phyloP scores from a whole-genome alignment of 2,797 vertebrate genomes.

The Peromyscus eremicus region DNA sequence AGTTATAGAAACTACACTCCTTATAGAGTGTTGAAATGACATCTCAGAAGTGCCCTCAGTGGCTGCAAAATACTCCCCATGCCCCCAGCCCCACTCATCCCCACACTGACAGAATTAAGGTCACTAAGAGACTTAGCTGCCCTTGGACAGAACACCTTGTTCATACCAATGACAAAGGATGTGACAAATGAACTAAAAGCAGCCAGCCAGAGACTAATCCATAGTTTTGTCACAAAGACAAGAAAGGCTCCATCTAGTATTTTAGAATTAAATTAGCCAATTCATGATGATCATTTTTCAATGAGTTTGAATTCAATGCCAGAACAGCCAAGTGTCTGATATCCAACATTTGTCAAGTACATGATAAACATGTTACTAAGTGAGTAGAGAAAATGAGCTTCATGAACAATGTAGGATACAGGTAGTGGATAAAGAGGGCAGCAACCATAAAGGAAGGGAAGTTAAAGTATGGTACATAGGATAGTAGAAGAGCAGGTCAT shows the following conservation, averaged over 20 bases:
- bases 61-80: background rate
- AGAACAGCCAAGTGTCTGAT: background rate
- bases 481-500: background rate
- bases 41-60: background rate
- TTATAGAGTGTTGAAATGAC: background rate
- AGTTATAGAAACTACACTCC: background rate
- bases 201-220: background rate
- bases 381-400: background rate
- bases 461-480: background rate
- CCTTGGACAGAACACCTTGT: background rate
- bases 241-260: background rate
- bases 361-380: background rate
- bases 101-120: background rate
- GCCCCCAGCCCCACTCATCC: too few relatives aligned
- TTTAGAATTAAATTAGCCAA: background rate
- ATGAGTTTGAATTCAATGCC: background rate
- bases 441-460: background rate
- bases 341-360: background rate
- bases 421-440: background rate
- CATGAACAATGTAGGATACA: background rate
- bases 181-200: conserved; percentile 9
- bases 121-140: background rate
- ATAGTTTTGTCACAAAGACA: background rate
- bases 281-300: background rate
- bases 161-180: background rate